Evolutionary conservation across 2,797 vertebrate genomes (phyloP), one percentile per base, ranked within the genome.

Genomic region (Eidolon dupreanum): DNA sequence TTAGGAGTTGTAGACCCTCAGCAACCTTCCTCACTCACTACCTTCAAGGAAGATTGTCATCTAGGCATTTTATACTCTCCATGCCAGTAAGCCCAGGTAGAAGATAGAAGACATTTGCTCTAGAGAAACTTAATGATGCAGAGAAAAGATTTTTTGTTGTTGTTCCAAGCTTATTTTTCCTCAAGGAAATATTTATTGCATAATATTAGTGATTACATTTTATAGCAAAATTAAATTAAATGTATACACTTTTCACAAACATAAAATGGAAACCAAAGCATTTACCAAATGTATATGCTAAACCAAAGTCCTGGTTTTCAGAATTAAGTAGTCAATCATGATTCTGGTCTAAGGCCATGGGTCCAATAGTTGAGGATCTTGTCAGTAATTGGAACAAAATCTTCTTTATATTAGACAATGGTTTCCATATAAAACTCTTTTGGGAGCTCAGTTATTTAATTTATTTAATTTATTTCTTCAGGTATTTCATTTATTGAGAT

Each of bases 311-410:
- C 49, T 49, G 49, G 49, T 49, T 49, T 49, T 87, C 15, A 22
- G 15, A 92, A 13, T 92, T 89, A 53, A 12, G 11, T 10, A 90
- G 4, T 15, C 17, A 36, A 26, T 98, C 96, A 98, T 0, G 98
- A 96, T 81, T 97, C 57, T 0, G 97, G 59, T 41, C 97, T 95
- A 82, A 94, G 83, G 6, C 5, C 38, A 0, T 82, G 88, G 57
- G 8, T 19, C 79, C 96, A 36, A 63, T 3, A 90, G 61, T 97
- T 97, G 38, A 96, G 49, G 61, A 99, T 95, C 19, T 28, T 98
- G 75, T 98, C 96, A 71, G 97, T 36, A 83, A 96, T 46, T 81
- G 98, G 97, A 5, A 96, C 89, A 92, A 55, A 91, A 0, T 98
- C 93, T 92, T 36, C 97, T 93, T 70, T 97, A 68, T 98, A 98